Conservation (phyloP, 1,140 invertebrate species). For the Papilio machaon region DNA sequence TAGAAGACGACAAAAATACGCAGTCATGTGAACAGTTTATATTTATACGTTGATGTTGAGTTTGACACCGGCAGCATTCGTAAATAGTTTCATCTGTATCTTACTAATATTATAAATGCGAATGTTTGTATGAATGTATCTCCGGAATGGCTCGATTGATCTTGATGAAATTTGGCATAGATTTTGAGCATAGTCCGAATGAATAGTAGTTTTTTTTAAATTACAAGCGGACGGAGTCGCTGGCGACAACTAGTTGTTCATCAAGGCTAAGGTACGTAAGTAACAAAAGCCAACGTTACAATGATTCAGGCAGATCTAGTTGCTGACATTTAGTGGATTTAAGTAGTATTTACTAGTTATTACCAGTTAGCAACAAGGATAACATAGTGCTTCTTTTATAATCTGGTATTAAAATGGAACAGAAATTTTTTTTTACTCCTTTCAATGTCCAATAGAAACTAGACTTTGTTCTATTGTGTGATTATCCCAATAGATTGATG, state of each 20-base stretch:
- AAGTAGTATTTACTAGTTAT: background rate
- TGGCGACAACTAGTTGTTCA: background rate
- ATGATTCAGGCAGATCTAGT: background rate
- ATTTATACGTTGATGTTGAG: background rate
- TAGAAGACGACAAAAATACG: background rate
- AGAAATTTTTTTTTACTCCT: background rate
- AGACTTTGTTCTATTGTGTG: background rate
- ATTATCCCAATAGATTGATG: background rate
- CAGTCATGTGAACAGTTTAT: constrained; percentile 12
- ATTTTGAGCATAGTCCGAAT: no score
- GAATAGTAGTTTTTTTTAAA: no score
- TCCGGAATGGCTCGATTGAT: no score
- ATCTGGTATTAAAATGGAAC: background rate
- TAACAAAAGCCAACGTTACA: background rate
- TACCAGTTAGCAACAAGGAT: background rate
- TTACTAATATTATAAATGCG: no score
- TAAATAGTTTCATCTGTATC: no score
- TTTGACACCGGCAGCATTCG: background rate
- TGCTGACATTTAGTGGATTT: background rate
- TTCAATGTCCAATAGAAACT: background rate
- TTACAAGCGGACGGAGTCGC: no score
- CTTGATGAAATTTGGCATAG: no score
- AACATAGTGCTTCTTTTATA: background rate
- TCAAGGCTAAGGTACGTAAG: background rate
- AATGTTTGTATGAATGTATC: no score